phyloP scores from a whole-genome alignment of 2,888 invertebrate species.

The Mesoligia furuncula region DNA sequence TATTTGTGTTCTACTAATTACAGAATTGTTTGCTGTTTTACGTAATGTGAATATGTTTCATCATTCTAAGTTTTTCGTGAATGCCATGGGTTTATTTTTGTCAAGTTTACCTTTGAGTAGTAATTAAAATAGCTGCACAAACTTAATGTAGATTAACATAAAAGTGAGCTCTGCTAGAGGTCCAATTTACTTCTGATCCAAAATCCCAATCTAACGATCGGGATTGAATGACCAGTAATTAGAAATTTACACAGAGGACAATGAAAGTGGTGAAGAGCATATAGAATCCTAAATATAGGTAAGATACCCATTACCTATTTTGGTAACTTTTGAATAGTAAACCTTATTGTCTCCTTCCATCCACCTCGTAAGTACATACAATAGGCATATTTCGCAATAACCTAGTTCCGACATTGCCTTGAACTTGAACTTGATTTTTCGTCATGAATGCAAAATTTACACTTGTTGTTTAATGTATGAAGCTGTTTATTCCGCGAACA shows the following conservation, averaged over 20 bases:
- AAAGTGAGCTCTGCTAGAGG: not conserved
- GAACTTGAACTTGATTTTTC: constrained; percentile 41
- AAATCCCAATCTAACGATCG: not conserved
- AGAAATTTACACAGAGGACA: not conserved
- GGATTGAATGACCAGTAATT: too few relatives aligned
- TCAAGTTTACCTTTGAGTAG: not conserved
- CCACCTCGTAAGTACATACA: not conserved
- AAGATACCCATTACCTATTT: not conserved
- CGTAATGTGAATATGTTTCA: not conserved
- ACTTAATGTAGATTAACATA: not conserved
- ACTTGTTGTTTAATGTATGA: constrained; percentile 34
- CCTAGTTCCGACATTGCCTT: constrained; percentile 31
- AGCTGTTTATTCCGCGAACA: constrained; percentile 55
- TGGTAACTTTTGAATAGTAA: not conserved
- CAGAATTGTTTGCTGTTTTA: not conserved
- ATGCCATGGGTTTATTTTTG: not conserved
- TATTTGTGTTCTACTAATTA: not conserved
- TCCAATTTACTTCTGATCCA: not conserved
- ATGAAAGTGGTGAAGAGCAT: not conserved
- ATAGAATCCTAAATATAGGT: too few relatives aligned
- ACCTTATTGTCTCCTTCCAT: not conserved
- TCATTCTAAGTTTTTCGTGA: not conserved
- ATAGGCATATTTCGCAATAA: not conserved
- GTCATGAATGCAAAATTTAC: constrained; percentile 47
- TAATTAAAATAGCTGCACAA: not conserved